Evolutionary conservation across 2,797 vertebrate species (phyloP).

Genomic region (Enteromius viviparus): DNA sequence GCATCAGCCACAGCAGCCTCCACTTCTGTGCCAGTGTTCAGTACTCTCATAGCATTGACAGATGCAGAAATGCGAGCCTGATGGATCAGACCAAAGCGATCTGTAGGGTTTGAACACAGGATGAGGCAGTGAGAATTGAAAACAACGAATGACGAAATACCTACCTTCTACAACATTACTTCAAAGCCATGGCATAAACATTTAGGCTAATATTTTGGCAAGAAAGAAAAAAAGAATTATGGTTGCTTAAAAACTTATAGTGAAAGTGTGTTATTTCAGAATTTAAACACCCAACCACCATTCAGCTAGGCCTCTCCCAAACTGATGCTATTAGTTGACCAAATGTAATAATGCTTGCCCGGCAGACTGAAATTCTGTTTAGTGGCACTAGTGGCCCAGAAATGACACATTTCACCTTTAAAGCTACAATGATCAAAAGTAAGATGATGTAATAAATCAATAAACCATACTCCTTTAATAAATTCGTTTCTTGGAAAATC

Average conservation of each 20-base stretch:
- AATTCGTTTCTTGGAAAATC: not conserved
- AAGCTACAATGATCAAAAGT: not conserved
- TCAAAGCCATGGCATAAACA: conserved; percentile 10
- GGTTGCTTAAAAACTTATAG: conserved; percentile 2
- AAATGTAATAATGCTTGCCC: not conserved
- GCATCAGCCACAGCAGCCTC: conserved; percentile 97
- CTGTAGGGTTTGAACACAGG: conserved; percentile 67
- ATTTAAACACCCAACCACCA: not conserved
- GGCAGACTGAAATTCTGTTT: not conserved
- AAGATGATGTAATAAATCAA: not conserved
- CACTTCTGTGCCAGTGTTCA: conserved; percentile 95
- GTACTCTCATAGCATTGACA: conserved; percentile 92
- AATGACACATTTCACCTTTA: conserved; percentile 20
- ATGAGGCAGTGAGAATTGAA: not conserved
- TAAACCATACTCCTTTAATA: not conserved
- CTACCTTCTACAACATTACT: conserved; percentile 43
- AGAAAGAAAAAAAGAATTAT: not conserved
- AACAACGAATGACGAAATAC: conserved; percentile 57
- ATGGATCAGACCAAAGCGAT: conserved; percentile 93
- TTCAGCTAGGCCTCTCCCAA: not conserved
- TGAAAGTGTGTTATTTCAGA: not conserved
- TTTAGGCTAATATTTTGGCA: not conserved
- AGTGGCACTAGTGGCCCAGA: not conserved
- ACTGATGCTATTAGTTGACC: not conserved
- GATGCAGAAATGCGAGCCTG: conserved; percentile 93